Evolutionary conservation across 2,113 vertebrate species (phyloP), one percentile per base, ranked within the genome.

Genomic region (Etheostoma cragini): DNA sequence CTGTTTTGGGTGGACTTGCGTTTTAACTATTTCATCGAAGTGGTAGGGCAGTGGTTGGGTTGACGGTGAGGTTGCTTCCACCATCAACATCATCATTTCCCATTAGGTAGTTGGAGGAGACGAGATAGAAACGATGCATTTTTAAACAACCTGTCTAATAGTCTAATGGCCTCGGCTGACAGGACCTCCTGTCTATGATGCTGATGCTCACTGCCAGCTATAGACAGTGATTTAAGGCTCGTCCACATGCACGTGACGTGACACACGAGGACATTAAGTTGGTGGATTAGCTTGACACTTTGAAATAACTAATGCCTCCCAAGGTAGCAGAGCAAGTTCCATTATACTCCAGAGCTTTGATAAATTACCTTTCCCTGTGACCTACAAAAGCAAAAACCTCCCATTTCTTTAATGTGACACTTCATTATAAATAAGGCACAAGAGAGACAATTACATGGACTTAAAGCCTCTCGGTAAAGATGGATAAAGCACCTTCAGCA

Each of bases 311-410:
- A 92, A 94, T 91, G 89, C 67, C 63, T 87, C 81, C 83, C 50
- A 73, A 64, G 72, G 80, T 56, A 72, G 68, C 78, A 76, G 67
- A 84, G 64, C 74, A 71, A 82, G 83, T 82, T 88, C 91, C 88
- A 93, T 94, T 92, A 92, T 82, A 91, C 89, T 82, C 71, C 63
- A 60, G 22, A 62, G 81, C 21, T 58, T 24, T 19, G 22, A 89
- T 90, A 85, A 93, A 94, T 94, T 70, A 93, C 85, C 80, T 78
- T 84, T 58, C 72, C 63, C 70, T 68, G 76, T 88, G 86, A 91
- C 88, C 88, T 85, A 82, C 81, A 80, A 72, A 88, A 78, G 78
- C 42, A 72, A 75, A 82, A 88, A 60, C 57, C 47, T 42, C 80
- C 81, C 76, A 64, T 90, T 90, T 89, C 83, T 93, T 89, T 79